A percentile compares a stretch with the other conserved stretches of the same genome.
Conservation (phyloP, 2,113 vertebrate genomes). For the Tricholaema leucomelas region DNA sequence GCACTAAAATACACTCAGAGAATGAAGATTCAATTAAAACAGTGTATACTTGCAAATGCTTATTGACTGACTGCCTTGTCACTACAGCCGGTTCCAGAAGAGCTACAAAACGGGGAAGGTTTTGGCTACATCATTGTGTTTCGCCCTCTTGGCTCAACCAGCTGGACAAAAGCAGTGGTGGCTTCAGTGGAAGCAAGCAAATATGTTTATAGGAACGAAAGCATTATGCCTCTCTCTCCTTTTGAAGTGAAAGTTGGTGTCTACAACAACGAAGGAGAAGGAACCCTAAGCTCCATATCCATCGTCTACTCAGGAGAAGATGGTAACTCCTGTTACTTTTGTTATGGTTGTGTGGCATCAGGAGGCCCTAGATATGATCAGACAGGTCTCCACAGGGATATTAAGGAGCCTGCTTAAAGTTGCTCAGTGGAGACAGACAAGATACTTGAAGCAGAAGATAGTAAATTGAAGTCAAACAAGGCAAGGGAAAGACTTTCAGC, state of each 20-base stretch:
- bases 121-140: slow-evolving; percentile 88
- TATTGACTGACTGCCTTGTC: slow-evolving; percentile 50
- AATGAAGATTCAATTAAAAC: slow-evolving; percentile 68
- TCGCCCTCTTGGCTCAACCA: slow-evolving; percentile 77
- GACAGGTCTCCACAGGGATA: background rate
- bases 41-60: slow-evolving; percentile 12
- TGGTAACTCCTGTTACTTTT: slow-evolving; percentile 61
- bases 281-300: slow-evolving; percentile 76
- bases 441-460: background rate
- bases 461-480: background rate
- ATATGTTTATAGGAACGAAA: slow-evolving; percentile 86
- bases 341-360: background rate
- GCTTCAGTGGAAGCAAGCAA: slow-evolving; percentile 80
- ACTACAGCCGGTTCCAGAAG: slow-evolving; percentile 84
- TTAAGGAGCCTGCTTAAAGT: background rate
- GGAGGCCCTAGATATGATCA: rapidly evolving
- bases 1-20: slow-evolving; percentile 38
- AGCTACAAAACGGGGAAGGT: slow-evolving; percentile 87
- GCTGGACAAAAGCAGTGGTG: slow-evolving; percentile 85
- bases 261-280: slow-evolving; percentile 86
- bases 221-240: slow-evolving; percentile 79
- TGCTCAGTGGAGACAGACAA: background rate
- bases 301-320: slow-evolving; percentile 87
- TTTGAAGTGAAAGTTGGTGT: slow-evolving; percentile 90
- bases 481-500: background rate